Conservation (phyloP, 1,140 invertebrate species). For the Cherax quadricarinatus region DNA sequence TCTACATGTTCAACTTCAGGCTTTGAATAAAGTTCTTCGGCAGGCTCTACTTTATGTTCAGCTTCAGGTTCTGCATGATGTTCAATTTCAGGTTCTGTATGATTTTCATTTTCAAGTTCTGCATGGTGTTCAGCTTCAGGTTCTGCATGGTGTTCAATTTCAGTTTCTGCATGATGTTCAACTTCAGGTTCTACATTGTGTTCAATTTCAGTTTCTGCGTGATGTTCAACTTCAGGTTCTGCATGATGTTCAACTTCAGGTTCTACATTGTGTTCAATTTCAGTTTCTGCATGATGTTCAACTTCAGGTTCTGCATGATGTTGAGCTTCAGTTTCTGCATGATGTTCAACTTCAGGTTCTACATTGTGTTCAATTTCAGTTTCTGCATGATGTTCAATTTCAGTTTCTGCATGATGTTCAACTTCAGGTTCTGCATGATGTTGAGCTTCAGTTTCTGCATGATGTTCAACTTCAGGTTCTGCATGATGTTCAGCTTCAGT, state of each 20-base stretch:
- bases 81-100: neutral
- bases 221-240: neutral
- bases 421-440: neutral
- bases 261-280: neutral
- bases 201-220: neutral
- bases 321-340: neutral
- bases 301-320: neutral
- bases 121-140: neutral
- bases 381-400: neutral
- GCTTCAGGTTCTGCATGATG: neutral
- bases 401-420: neutral
- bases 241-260: neutral
- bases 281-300: neutral
- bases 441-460: neutral
- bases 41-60: neutral
- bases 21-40: neutral
- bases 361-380: neutral
- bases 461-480: neutral
- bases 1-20: neutral
- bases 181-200: neutral
- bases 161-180: neutral
- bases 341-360: neutral
- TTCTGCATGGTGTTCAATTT: neutral
- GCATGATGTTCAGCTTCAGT: neutral
- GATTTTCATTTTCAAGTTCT: neutral